Base-by-base conservation (phyloP, 2,888 invertebrate species). In the Drosophila kanekoi region DNA sequence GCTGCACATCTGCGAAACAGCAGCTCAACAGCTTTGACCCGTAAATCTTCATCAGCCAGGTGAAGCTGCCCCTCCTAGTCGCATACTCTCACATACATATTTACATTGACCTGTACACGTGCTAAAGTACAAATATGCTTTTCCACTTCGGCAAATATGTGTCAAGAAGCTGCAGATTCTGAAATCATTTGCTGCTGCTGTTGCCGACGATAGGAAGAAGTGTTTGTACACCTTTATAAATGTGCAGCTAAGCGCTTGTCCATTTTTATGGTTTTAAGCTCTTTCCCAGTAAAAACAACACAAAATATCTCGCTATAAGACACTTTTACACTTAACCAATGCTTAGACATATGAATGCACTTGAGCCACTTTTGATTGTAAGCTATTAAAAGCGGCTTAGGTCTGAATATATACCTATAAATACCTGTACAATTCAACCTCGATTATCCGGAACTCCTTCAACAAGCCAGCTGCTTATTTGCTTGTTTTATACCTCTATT, bases 161-260 rank as follows among this genome's bases (percentile, higher is more conserved):
- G 54, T 54, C 54, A 54, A 54, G 16, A 28, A 23, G 44, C 14
- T 14, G 11, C 35, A 23, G 16, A 3, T 23, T 33, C 14, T 8
- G 11, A 14, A 35, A 54, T 54, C 11, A 44, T 43, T 43, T 53
- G 13, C 16, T 16, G 16, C 16, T 51, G 37, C 2, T 4, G 10
- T 14, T 20, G 18, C 20, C 4, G 20, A 11, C 35, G 23, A 8
- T 6, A n/a, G 13, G 3, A 38, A 38, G 11, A 6, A 35, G 13
- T 51, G 16, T 18, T 49, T 49, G 48, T 18, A n/a, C 20, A 38
- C 23, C 38, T 4, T 11, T 14, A 38, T 23, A 23, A 4, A 23
- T 14, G 10, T 11, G 51, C 51, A 28, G 28, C 28, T 28, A 28
- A 28, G 0, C 28, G 6, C 28, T 28, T 28, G 28, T 8, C 28